phyloP scores from a whole-genome alignment of 2,113 vertebrate genomes.

The Ptilorrhoa leucosticta region DNA sequence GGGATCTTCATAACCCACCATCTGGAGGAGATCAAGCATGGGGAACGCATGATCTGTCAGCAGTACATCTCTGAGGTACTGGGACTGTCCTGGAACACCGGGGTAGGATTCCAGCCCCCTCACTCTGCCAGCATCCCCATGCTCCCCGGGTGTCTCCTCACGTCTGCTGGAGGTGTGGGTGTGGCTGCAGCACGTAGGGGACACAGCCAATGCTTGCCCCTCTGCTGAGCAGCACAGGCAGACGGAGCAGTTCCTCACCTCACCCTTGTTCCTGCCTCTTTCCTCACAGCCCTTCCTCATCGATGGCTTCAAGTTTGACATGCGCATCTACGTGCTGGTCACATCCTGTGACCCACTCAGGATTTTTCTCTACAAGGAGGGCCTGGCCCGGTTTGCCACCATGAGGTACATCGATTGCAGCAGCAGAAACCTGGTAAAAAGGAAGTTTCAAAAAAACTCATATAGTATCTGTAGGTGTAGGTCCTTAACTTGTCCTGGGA shows the following conservation, averaged over 20 bases:
- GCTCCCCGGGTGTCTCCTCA: neutral
- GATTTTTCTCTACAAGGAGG: slow-evolving; percentile 78
- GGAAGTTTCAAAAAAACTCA: neutral
- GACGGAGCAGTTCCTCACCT: neutral
- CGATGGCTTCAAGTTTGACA: slow-evolving; percentile 79
- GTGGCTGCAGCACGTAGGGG: fast-evolving
- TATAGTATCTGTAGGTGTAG: neutral
- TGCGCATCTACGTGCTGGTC: slow-evolving; percentile 77
- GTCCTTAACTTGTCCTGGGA: neutral
- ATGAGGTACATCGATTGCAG: slow-evolving; percentile 71
- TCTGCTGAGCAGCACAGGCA: neutral
- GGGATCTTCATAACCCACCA: slow-evolving; percentile 78
- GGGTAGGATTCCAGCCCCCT: neutral
- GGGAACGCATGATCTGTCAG: slow-evolving; percentile 78
- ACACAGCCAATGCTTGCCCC: neutral
- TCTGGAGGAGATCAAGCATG: slow-evolving; percentile 65
- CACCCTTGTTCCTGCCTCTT: neutral
- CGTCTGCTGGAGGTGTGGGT: neutral
- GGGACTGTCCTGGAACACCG: fast-evolving
- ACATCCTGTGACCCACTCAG: slow-evolving; percentile 78
- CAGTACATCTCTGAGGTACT: slow-evolving; percentile 77
- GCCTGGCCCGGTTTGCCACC: slow-evolving; percentile 80
- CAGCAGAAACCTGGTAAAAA: slow-evolving; percentile 70
- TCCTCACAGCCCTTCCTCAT: slow-evolving; percentile 76
- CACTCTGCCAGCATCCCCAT: neutral